These are phyloP conservation scores for Turritopsis dohrnii DNA, from an alignment of 30 jellyfish, hydroid and myxozoan genomes.

Conservation along the genomic window DNA sequence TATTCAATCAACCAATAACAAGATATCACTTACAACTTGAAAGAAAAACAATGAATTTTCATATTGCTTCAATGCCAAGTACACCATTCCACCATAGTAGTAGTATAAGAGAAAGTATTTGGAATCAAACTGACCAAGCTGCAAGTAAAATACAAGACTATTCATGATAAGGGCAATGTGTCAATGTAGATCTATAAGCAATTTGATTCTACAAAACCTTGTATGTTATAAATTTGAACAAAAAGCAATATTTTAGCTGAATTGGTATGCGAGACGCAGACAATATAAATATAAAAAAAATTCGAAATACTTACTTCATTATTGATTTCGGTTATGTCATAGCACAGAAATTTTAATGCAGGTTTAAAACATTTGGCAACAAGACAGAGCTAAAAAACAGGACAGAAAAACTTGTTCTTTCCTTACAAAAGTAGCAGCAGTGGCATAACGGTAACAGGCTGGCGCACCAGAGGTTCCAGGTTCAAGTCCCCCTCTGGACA, in stretches of 20 bases:
- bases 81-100: slow-evolving; percentile 88
- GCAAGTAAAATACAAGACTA: background rate
- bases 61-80: slow-evolving; percentile 67
- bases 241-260: too few species aligned
- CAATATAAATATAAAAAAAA: too few species aligned
- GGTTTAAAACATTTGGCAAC: slow-evolving; percentile 84
- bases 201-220: too few species aligned
- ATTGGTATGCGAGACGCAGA: background rate
- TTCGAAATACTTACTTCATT: slow-evolving; percentile 45
- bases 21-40: slow-evolving; percentile 62
- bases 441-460: too few species aligned
- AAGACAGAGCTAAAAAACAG: slow-evolving; percentile 55
- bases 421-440: too few species aligned
- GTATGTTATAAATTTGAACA: too few species aligned
- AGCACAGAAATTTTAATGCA: slow-evolving; percentile 62
- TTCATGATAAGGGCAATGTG: background rate
- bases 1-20: too few species aligned
- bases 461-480: too few species aligned
- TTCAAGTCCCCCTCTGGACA: too few species aligned
- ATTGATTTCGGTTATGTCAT: slow-evolving; percentile 59
- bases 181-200: too few species aligned
- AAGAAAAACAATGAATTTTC: slow-evolving; percentile 82
- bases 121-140: slow-evolving; percentile 40
- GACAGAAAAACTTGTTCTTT: background rate
- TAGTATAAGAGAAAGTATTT: slow-evolving; percentile 58